phyloP scores from a whole-genome alignment of 2,888 invertebrate genomes.

The Morpho deidamia region DNA sequence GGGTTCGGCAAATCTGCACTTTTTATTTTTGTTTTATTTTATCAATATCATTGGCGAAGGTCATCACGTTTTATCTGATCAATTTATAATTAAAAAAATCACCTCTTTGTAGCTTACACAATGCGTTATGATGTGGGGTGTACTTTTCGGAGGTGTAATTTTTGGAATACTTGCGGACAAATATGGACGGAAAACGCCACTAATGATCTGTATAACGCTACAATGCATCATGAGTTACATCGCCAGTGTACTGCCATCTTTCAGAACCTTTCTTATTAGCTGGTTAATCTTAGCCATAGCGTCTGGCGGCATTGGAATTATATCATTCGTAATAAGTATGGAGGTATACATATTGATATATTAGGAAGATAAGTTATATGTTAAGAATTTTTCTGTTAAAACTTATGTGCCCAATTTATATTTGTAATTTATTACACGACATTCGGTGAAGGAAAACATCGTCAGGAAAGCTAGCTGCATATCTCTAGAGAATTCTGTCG shows the following conservation, averaged over 20 bases:
- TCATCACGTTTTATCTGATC: no score
- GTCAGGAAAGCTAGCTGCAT: no score
- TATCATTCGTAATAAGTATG: conserved; percentile 82
- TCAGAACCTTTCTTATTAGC: conserved; percentile 69
- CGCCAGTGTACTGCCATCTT: conserved; percentile 74
- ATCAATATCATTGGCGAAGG: no score
- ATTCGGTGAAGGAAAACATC: no score
- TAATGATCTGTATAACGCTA: conserved; percentile 74
- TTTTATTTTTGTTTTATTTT: no score
- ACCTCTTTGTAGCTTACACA: conserved; percentile 68
- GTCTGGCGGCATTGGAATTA: conserved; percentile 80
- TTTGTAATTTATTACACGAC: no score
- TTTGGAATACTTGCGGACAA: conserved; percentile 80
- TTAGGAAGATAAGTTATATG: no score
- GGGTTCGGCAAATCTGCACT: no score
- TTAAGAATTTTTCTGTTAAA: no score
- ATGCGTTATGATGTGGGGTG: conserved; percentile 80
- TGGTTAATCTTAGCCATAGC: conserved; percentile 79
- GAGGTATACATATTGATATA: conserved; percentile 50
- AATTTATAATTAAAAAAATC: no score
- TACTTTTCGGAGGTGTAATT: conserved; percentile 78
- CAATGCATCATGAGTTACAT: conserved; percentile 73
- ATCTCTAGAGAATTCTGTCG: no score
- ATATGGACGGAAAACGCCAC: conserved; percentile 78
- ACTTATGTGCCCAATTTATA: no score